Evolutionary conservation across 2,797 vertebrate species (phyloP).

Genomic region (Muscicapa striata): DNA sequence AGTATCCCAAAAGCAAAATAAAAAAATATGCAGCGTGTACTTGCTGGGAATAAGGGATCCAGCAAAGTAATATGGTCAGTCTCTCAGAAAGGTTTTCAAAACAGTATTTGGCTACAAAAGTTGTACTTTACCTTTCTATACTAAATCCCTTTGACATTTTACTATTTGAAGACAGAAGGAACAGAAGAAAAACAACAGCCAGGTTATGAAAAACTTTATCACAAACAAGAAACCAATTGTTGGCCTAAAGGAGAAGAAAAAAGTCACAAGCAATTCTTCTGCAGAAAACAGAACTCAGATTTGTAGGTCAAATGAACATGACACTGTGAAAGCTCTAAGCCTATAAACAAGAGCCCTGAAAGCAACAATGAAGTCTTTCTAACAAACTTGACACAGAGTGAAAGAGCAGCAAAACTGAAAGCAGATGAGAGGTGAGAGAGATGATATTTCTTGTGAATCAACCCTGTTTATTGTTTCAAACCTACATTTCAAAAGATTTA

Average conservation of each 20-base stretch:
- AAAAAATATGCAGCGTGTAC: not conserved
- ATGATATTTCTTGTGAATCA: not conserved
- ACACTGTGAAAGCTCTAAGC: not conserved
- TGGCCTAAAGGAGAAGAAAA: not conserved
- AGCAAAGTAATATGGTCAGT: not conserved
- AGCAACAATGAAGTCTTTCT: not conserved
- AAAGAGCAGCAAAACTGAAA: constrained; percentile 14
- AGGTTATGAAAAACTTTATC: not conserved
- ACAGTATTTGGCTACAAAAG: not conserved
- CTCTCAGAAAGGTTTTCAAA: not conserved
- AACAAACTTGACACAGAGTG: not conserved
- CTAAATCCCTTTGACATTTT: not conserved
- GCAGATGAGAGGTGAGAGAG: not conserved
- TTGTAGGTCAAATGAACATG: not conserved
- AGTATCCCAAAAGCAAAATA: not conserved
- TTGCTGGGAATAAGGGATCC: not conserved
- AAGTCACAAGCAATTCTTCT: not conserved
- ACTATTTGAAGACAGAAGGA: not conserved
- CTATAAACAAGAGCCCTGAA: not conserved
- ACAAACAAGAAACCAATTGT: not conserved
- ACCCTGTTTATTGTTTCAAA: not conserved
- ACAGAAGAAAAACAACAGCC: not conserved
- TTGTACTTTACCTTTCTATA: not conserved
- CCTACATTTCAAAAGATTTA: not conserved
- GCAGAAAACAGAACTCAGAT: not conserved